Evolutionary conservation across 30 jellyfish, hydroid and myxozoan species (phyloP), one percentile per base, ranked within the genome.

Genomic region (Phacellophora camtschatica): DNA sequence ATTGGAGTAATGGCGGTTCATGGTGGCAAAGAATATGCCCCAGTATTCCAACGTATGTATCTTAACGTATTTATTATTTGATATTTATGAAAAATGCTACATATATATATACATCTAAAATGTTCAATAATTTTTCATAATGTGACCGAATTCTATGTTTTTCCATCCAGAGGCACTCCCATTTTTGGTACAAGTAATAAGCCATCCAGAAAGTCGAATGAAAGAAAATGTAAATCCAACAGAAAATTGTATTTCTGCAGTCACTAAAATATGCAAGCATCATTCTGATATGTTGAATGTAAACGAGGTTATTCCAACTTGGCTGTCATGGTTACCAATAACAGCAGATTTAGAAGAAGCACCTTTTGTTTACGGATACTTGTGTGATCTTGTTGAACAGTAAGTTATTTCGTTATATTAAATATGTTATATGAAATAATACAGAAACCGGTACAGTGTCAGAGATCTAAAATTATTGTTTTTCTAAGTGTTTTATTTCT

Each of bases 281-380:
- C 89, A 87, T 62, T 20, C 90, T 34, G 88, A 67, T 16, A 59
- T 43, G 18, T 45, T 94, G 31, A 82, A 94, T 80, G 85, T 87
- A n/a, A 69, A 75, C 31, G 97, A 82, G 13, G 45, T 94, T 32
- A 64, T 94, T 27, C 97, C 99, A 18, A 75, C 92, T 29, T 94
- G 99, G 99, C 70, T 94, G 74, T 25, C 99, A 34, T 94, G 99
- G 99, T 62, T 94, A 37, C 99, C 99, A 28, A 86, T 94, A 18
- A 94, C 97, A 22, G 95, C 82, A 64, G 99, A 94, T 71, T 84
- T 70, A 2, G 99, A 94, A 72, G 99, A 94, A 37, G 99, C 99
- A 30, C 99, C 99, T 11, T 97, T 87, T 54, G 99, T 94, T 35
- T 94, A 94, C 75, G 99, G 99, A 16, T 94, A 94, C 62, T 45